A percentile compares a stretch with the other conserved stretches of the same genome.
These are phyloP conservation scores for Hedya salicella DNA, from an alignment of 2,888 invertebrate genomes.

Conservation along the genomic window DNA sequence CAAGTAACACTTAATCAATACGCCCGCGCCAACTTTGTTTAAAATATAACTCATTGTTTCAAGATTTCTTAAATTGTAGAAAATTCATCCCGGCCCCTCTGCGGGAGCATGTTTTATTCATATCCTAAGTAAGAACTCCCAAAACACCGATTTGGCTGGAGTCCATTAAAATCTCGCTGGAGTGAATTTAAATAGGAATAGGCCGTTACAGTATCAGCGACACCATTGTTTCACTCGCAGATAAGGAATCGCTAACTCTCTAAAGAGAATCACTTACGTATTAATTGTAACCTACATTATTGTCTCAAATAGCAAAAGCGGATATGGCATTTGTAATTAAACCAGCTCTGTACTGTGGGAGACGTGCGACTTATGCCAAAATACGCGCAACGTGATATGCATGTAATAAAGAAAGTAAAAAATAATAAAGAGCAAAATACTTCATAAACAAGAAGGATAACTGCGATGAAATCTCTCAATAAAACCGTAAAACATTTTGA, in stretches of 20 bases:
- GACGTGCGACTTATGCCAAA: not conserved
- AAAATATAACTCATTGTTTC: slow-evolving; percentile 56
- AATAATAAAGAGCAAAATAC: not conserved
- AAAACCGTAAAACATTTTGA: slow-evolving; percentile 34
- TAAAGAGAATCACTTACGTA: not conserved
- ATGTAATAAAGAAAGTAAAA: not conserved
- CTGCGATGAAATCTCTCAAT: slow-evolving; percentile 17
- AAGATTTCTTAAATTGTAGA: slow-evolving; percentile 53
- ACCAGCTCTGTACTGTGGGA: too few relatives aligned
- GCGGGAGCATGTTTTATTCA: slow-evolving; percentile 73
- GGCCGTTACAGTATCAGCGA: slow-evolving; percentile 48
- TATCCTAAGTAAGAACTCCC: slow-evolving; percentile 68
- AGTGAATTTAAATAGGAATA: slow-evolving; percentile 66
- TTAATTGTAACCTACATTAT: not conserved
- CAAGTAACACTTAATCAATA: slow-evolving; percentile 39
- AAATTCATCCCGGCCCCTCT: slow-evolving; percentile 44
- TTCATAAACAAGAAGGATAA: slow-evolving; percentile 28
- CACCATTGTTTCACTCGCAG: slow-evolving; percentile 34
- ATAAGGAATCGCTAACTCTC: slow-evolving; percentile 26
- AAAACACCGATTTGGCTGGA: slow-evolving; percentile 68
- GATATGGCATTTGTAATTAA: too few relatives aligned
- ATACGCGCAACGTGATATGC: not conserved
- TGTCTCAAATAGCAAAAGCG: not conserved
- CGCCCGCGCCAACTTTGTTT: slow-evolving; percentile 26
- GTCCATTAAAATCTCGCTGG: slow-evolving; percentile 50